These are phyloP conservation scores for Tetraneura akinire DNA, from an alignment of 1,140 invertebrate genomes.

Conservation along the genomic window DNA sequence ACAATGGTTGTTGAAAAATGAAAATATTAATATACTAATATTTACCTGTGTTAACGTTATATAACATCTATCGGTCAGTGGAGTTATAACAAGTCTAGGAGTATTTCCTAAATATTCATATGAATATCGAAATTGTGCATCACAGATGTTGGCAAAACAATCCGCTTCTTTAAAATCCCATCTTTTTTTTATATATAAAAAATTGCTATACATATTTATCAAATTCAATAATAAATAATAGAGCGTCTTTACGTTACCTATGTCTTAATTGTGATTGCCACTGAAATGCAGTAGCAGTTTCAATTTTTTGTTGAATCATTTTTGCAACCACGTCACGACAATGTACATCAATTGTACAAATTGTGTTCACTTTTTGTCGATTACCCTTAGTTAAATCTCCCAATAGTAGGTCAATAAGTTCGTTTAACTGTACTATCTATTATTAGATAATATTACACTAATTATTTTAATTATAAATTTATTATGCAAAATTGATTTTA, in stretches of 20 bases:
- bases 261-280: slow-evolving; percentile 91
- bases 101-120: slow-evolving; percentile 85
- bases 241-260: slow-evolving; percentile 60
- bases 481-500: slow-evolving; percentile 53
- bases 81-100: slow-evolving; percentile 80
- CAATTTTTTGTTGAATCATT: slow-evolving; percentile 79
- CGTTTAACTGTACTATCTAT: slow-evolving; percentile 73
- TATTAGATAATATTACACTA: neutral
- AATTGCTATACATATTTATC: too few relatives aligned
- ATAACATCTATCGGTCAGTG: slow-evolving; percentile 84
- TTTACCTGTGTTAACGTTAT: slow-evolving; percentile 79
- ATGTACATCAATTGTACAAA: slow-evolving; percentile 92
- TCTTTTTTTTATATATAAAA: slow-evolving; percentile 59
- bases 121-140: slow-evolving; percentile 77
- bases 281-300: slow-evolving; percentile 79
- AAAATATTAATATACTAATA: neutral
- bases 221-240: too few relatives aligned
- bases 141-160: slow-evolving; percentile 91
- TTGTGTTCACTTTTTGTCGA: slow-evolving; percentile 92
- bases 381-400: slow-evolving; percentile 80
- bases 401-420: slow-evolving; percentile 76
- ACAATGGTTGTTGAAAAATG: neutral
- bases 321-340: slow-evolving; percentile 86
- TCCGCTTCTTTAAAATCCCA: slow-evolving; percentile 81
- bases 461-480: neutral